Evolutionary conservation across 2,797 vertebrate genomes (phyloP), one percentile per base, ranked within the genome.

Genomic region (Aeoliscus strigatus): DNA sequence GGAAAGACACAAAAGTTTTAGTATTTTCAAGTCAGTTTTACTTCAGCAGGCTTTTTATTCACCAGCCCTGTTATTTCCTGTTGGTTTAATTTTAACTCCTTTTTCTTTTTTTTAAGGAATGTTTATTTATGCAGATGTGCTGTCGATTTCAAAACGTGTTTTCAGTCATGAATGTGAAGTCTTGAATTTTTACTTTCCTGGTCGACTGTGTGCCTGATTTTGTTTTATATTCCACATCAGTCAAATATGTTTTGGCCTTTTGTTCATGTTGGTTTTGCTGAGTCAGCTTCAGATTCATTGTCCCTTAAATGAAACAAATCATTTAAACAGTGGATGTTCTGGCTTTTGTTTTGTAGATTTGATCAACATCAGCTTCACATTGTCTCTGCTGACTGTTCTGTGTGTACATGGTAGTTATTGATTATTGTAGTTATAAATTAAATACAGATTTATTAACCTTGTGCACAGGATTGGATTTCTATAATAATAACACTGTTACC

Each of bases 401-500:
- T 27, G 4, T 42, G 8, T 32, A 5, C 39, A 46, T 28, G 16
- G n/a, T 27, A 23, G 7, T 38, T 2, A 54, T 36, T 64, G 27
- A n/a, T n/a, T 38, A 34, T 11, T 27, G 3, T 15, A 2, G 6
- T 39, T 56, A 17, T 57, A 52, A 42, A 77, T 73, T 36, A 71
- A 79, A 78, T 24, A n/a, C 54, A 3, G 61, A 67, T 73, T 70
- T 63, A 59, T 71, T 34, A 51, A 37, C 15, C 31, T 2, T 3
- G 7, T 18, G 18, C 23, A 2, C 15, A 17, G 10, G 26, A 33
- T 21, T 12, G 30, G n/a, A n/a, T n/a, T n/a, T n/a, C n/a, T n/a
- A n/a, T n/a, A n/a, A n/a, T n/a, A n/a, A n/a, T n/a, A n/a, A n/a
- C n/a, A n/a, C n/a, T 41, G 4, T 55, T 17, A 29, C 27, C 55